Evolutionary conservation across 2,113 vertebrate genomes (phyloP).

Genomic region (Phyllostomus hastatus): DNA sequence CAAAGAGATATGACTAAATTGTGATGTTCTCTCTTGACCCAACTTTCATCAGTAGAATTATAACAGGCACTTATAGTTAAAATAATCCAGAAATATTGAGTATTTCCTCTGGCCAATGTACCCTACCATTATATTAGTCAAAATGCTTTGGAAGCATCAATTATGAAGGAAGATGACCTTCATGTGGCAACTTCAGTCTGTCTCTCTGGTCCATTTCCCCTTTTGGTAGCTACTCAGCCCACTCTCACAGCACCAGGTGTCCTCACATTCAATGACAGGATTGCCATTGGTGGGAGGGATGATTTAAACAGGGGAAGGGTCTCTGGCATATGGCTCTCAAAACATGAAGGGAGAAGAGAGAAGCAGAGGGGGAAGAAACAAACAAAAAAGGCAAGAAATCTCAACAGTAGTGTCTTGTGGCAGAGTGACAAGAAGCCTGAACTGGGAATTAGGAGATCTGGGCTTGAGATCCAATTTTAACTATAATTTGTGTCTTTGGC

Average conservation of each 20-base stretch:
- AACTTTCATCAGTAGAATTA: background rate
- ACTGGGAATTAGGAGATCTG: background rate
- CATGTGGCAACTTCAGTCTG: background rate
- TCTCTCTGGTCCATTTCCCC: background rate
- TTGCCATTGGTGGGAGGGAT: background rate
- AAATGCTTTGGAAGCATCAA: constrained; percentile 8
- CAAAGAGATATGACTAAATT: background rate
- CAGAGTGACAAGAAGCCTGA: background rate
- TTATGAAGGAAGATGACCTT: background rate
- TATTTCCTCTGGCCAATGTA: background rate
- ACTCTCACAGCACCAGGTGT: background rate
- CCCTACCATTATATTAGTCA: background rate
- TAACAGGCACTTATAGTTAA: background rate
- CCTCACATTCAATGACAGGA: background rate
- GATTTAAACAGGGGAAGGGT: background rate
- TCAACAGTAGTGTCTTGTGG: background rate
- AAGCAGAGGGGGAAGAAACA: background rate
- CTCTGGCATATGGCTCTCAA: background rate
- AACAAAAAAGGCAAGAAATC: background rate
- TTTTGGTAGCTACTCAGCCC: background rate
- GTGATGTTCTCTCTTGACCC: background rate
- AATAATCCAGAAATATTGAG: background rate
- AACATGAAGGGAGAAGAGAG: background rate
- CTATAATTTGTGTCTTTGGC: background rate
- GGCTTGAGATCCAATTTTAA: background rate